These are phyloP conservation scores for Rhineura floridana DNA, from an alignment of 2,113 vertebrate species.

Conservation along the genomic window DNA sequence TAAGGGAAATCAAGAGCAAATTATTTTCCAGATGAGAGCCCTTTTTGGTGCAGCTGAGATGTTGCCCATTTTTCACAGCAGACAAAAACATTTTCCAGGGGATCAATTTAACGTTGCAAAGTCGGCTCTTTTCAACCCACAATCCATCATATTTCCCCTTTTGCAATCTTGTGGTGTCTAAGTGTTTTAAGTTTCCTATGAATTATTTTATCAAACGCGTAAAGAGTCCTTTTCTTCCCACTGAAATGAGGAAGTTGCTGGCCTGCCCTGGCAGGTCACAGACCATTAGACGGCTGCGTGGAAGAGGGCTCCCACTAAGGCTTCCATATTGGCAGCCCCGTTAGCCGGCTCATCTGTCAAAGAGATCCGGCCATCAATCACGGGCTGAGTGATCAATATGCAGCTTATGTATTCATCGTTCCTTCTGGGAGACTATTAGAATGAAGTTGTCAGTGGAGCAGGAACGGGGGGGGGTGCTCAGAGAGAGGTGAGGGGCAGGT, in stretches of 20 bases:
- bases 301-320: slow-evolving; percentile 76
- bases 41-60: slow-evolving; percentile 80
- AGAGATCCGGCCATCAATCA: slow-evolving; percentile 85
- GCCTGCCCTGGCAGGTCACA: slow-evolving; percentile 64
- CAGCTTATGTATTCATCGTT: slow-evolving; percentile 88
- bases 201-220: slow-evolving; percentile 80
- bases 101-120: slow-evolving; percentile 93
- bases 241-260: slow-evolving; percentile 69
- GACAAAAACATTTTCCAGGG: slow-evolving; percentile 99
- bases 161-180: slow-evolving; percentile 83
- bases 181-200: slow-evolving; percentile 85
- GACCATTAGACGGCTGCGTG: slow-evolving; percentile 80
- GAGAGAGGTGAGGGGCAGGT: slow-evolving; percentile 51
- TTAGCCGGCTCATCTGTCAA: slow-evolving; percentile 87
- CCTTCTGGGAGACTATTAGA: slow-evolving; percentile 83
- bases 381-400: slow-evolving; percentile 86
- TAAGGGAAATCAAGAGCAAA: slow-evolving; percentile 80
- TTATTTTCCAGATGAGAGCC: slow-evolving; percentile 82
- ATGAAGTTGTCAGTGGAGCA: slow-evolving; percentile 76
- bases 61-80: slow-evolving; percentile 97
- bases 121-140: slow-evolving; percentile 91
- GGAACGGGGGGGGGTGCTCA: slow-evolving; percentile 67
- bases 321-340: slow-evolving; percentile 84
- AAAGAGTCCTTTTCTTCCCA: slow-evolving; percentile 70
- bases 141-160: slow-evolving; percentile 98